Base-by-base conservation (phyloP, 2,888 invertebrate species). In the Chymomyza amoena region DNA sequence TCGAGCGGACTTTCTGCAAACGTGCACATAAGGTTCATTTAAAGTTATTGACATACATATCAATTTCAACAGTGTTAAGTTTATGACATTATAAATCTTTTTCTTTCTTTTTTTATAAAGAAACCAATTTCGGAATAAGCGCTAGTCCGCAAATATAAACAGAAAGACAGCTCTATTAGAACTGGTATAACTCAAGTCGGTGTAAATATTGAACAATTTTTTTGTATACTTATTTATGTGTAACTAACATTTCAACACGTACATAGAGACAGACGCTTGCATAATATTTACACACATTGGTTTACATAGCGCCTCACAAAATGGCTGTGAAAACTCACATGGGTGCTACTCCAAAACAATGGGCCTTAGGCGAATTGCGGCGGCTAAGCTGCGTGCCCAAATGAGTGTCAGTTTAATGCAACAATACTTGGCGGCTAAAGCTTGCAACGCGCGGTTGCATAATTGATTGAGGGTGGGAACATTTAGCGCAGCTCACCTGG, bases 401-500 rank as follows among this genome's bases (percentile, higher is more conserved):
- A 73, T 73, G 73, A 73, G 73, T 69, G 63, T 70, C 74, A 63
- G 45, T 36, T 61, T 7, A 13, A 10, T 45, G 39, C 36, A 45
- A 13, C 39, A 45, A 45, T 45, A 15, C 36, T 36, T 36, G 36
- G 36, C 7, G 36, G 36, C 7, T 36, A 36, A 36, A 9, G 36
- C 36, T 36, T 36, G 36, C 36, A 36, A 36, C 36, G 36, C 36
- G 36, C 36, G 65, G 50, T 56, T 69, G 45, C 57, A 64, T 64
- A 64, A 54, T 18, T 63, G 69, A 45, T 62, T 68, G 66, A 61
- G 61, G 36, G 50, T 67, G 69, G 68, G 60, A 45, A 45, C 25
- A 4, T 45, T 45, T 10, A 4, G 20, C 25, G 13, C 2, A 10
- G 20, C 87, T 89, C 73, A 92, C 92, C 92, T 84, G 91, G 89